These are phyloP conservation scores for Odontesthes bonariensis DNA, from an alignment of 2,113 vertebrate genomes.

Conservation along the genomic window DNA sequence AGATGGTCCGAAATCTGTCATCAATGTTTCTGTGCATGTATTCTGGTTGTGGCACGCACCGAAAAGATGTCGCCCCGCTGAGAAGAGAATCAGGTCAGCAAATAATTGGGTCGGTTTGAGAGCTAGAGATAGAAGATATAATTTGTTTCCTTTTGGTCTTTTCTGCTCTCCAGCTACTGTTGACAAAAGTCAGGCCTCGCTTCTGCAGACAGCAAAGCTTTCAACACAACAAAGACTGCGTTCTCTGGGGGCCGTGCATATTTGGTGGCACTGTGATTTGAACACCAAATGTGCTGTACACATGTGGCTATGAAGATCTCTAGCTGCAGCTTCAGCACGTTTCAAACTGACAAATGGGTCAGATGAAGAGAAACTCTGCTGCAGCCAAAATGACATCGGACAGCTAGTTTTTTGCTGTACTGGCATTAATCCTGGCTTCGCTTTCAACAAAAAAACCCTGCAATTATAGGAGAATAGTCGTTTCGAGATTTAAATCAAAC, in stretches of 20 bases:
- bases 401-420: neutral
- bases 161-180: neutral
- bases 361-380: constrained; percentile 20
- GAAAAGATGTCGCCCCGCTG: neutral
- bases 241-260: constrained; percentile 15
- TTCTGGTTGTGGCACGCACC: neutral
- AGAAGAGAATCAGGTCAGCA: neutral
- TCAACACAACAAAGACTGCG: constrained; percentile 19
- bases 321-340: constrained; percentile 26
- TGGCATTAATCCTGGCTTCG: neutral
- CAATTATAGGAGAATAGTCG: neutral
- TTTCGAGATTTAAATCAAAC: neutral
- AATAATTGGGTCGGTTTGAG: constrained; percentile 11
- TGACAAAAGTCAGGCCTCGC: neutral
- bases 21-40: neutral
- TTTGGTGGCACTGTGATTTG: constrained; percentile 21
- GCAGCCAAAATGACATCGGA: neutral
- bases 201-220: neutral
- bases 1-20: neutral
- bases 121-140: neutral
- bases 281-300: constrained; percentile 1
- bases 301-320: constrained; percentile 10
- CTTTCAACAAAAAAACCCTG: neutral
- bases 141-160: neutral
- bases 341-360: constrained; percentile 29